Percentiles rank a stretch among this genome's conserved stretches.
phyloP scores from a whole-genome alignment of 1,140 invertebrate species.

The Anastatus disparis region DNA sequence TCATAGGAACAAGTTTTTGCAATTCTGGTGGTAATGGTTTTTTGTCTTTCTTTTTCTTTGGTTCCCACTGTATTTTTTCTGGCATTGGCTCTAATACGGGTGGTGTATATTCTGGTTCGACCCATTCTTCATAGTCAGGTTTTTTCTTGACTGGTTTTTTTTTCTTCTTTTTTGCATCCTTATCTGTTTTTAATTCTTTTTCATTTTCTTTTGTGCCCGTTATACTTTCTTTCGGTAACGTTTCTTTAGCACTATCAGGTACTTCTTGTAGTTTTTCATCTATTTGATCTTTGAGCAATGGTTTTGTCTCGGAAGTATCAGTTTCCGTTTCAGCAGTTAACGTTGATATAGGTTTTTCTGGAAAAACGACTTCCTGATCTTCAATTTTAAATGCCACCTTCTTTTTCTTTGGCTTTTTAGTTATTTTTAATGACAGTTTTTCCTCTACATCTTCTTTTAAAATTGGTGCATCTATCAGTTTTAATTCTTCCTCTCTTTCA shows the following conservation, averaged over 20 bases:
- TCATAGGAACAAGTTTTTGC: conserved; percentile 55
- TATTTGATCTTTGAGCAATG: no score
- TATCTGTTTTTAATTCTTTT: conserved; percentile 44
- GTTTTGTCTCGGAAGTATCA: no score
- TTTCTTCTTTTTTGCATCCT: no score
- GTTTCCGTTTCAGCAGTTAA: not conserved
- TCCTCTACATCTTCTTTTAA: not conserved
- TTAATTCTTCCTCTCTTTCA: not conserved
- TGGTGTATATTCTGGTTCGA: conserved; percentile 62
- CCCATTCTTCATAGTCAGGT: conserved; percentile 64
- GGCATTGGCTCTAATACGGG: conserved; percentile 62
- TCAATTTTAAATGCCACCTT: conserved; percentile 23
- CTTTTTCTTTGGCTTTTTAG: conserved; percentile 1
- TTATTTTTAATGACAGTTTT: not conserved
- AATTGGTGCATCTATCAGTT: not conserved
- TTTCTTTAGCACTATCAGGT: no score
- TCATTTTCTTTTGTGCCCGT: not conserved
- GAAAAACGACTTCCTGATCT: conserved; percentile 1
- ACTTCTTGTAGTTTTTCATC: not conserved
- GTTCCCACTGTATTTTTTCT: conserved; percentile 64
- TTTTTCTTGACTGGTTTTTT: conserved; percentile 60
- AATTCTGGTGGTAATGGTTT: conserved; percentile 47
- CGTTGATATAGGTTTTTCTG: conserved; percentile 39
- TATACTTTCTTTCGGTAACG: not conserved
- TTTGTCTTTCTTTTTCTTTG: conserved; percentile 61